Conservation (phyloP, 2,113 vertebrate species). For the Phyllopteryx taeniolatus region DNA sequence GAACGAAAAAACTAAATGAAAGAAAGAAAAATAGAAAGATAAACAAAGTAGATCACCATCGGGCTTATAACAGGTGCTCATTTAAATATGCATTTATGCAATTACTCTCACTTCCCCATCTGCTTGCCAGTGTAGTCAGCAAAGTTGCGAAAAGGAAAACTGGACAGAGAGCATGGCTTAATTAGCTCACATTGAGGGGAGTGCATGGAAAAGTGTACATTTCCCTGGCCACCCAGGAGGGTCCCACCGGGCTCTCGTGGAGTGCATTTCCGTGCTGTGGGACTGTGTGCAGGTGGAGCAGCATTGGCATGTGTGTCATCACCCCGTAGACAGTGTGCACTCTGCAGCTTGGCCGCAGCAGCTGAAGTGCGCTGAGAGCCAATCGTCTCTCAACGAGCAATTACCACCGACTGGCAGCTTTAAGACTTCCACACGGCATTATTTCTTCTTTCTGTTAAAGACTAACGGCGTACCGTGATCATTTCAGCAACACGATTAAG, state of each 20-base stretch:
- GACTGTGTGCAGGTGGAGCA: constrained; percentile 80
- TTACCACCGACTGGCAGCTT: constrained; percentile 44
- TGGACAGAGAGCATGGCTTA: constrained; percentile 41
- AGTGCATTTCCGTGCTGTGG: constrained; percentile 73
- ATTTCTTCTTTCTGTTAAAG: constrained; percentile 43
- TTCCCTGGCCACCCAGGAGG: constrained; percentile 81
- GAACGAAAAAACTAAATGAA: background rate
- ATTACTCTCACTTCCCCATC: background rate
- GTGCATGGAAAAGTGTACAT: constrained; percentile 49
- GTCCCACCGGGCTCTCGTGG: constrained; percentile 57
- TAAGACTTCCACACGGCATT: constrained; percentile 27
- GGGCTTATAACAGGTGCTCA: background rate
- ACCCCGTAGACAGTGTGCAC: constrained; percentile 65
- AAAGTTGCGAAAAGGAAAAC: background rate
- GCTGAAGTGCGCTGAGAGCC: constrained; percentile 60
- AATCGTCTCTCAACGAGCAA: constrained; percentile 63
- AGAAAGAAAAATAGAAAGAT: background rate
- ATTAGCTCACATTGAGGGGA: constrained; percentile 54
- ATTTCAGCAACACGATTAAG: constrained; percentile 39
- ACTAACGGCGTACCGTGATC: constrained; percentile 25
- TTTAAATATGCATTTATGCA: background rate
- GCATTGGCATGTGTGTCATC: constrained; percentile 84
- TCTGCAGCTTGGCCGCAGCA: constrained; percentile 42
- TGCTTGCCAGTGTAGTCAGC: background rate
- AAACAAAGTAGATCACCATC: background rate